These are phyloP conservation scores for Pyrrhosoma nymphula DNA, from an alignment of 2,888 invertebrate species.

Conservation along the genomic window DNA sequence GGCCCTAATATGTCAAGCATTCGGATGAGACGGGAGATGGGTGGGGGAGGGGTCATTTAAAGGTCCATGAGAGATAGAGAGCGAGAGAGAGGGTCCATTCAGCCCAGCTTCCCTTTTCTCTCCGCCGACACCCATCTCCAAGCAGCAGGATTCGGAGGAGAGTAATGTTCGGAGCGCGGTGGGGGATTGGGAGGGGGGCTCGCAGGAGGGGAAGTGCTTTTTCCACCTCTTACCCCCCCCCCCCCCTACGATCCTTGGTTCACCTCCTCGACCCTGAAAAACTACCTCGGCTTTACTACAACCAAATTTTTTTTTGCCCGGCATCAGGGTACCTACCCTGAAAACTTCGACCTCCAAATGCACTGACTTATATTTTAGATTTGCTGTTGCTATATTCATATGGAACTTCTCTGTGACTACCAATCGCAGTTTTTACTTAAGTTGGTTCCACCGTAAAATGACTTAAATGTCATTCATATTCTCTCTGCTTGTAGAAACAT, in stretches of 20 bases:
- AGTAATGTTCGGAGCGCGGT: background rate
- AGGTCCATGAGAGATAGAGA: background rate
- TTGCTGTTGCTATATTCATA: too few species aligned
- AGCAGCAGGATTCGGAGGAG: background rate
- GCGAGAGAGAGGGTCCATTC: background rate
- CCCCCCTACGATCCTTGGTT: background rate
- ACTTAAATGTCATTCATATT: too few species aligned
- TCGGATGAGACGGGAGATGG: background rate
- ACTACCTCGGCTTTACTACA: background rate
- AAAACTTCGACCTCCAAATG: too few species aligned
- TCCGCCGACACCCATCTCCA: background rate
- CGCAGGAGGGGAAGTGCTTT: background rate
- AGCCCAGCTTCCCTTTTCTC: background rate
- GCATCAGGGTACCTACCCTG: too few species aligned
- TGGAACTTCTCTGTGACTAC: too few species aligned
- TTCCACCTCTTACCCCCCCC: too few species aligned
- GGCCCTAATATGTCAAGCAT: slow-evolving; percentile 8
- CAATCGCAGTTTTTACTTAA: too few species aligned
- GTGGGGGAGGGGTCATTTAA: background rate
- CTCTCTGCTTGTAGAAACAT: too few species aligned
- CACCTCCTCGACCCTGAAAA: background rate
- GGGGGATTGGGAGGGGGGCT: too few species aligned
- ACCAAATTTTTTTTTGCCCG: too few species aligned
- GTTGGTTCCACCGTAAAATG: too few species aligned
- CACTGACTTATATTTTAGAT: too few species aligned